Evolutionary conservation across 2,888 invertebrate species (phyloP), one percentile per base, ranked within the genome.

Genomic region (Ecliptopera silaceata): DNA sequence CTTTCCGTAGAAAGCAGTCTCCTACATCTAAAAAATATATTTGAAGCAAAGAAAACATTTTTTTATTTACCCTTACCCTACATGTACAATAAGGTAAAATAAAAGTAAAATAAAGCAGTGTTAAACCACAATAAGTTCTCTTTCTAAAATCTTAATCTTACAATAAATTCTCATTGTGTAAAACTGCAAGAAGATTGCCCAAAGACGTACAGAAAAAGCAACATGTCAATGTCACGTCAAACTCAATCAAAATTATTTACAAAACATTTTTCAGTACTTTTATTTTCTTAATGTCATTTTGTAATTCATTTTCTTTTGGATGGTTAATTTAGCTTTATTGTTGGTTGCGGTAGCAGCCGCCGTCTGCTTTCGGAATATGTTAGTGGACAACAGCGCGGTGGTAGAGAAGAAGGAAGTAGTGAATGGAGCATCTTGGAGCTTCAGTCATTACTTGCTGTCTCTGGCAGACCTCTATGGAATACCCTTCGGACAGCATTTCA

Each of bases 401-500:
- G 39, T 44, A 11, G 59, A 66, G 55, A 38, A 44, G 22, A 56
- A 62, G n/a, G 64, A 70, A 15, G 57, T 66, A 13, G 59, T 57
- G 5, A 74, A 72, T 34, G 73, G 73, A 6, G 69, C 59, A 10
- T 55, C 60, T 8, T 70, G 71, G 59, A 57, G 62, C 13, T 44
- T 75, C 34, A 17, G 44, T 38, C 69, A 68, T 47, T 67, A 65
- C 32, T 73, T 80, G 72, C 70, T 73, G 44, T 65, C 64, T 12
- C 13, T 78, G 10, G 48, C 82, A 36, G 73, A 83, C 12, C 63
- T 76, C n/a, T 82, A 75, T 55, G 77, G 75, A 1, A 42, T 76
- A 38, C 76, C 80, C 1, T 53, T 79, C 6, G 69, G 74, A 12
- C 79, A 81, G 32, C 69, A 73, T 52, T 71, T 70, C 50, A 70